These are phyloP conservation scores for Silurus asotus DNA, from an alignment of 2,113 vertebrate genomes.

Conservation along the genomic window DNA sequence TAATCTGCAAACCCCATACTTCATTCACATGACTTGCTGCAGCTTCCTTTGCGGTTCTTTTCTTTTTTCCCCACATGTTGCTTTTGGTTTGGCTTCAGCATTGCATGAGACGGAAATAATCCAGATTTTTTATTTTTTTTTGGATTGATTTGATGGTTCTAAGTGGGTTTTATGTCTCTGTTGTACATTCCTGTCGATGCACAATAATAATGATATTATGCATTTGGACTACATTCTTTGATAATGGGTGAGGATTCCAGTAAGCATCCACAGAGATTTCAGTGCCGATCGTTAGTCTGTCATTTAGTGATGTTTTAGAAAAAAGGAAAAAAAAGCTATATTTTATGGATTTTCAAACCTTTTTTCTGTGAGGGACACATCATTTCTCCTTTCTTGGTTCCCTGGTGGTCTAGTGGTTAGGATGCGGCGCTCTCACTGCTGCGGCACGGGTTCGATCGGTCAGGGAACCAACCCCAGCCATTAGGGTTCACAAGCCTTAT, in stretches of 20 bases:
- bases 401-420: too few species aligned
- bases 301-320: not conserved
- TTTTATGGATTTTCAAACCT: too few species aligned
- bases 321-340: too few species aligned
- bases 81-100: constrained; percentile 36
- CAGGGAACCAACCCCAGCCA: too few species aligned
- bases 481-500: too few species aligned
- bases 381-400: too few species aligned
- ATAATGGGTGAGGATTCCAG: constrained; percentile 26
- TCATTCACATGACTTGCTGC: constrained; percentile 11
- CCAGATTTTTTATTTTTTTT: constrained; percentile 2
- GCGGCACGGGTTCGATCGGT: too few species aligned
- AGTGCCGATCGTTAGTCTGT: not conserved
- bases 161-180: not conserved
- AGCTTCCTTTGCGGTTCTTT: constrained; percentile 21
- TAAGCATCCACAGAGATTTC: constrained; percentile 3
- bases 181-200: not conserved
- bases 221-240: not conserved
- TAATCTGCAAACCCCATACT: constrained; percentile 1
- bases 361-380: too few species aligned
- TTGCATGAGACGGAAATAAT: constrained; percentile 45
- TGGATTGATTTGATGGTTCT: not conserved
- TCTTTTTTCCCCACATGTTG: not conserved
- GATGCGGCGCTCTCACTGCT: too few species aligned
- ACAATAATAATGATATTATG: constrained; percentile 55